Evolutionary conservation across 2,113 vertebrate genomes (phyloP).

Genomic region (Bettongia penicillata): DNA sequence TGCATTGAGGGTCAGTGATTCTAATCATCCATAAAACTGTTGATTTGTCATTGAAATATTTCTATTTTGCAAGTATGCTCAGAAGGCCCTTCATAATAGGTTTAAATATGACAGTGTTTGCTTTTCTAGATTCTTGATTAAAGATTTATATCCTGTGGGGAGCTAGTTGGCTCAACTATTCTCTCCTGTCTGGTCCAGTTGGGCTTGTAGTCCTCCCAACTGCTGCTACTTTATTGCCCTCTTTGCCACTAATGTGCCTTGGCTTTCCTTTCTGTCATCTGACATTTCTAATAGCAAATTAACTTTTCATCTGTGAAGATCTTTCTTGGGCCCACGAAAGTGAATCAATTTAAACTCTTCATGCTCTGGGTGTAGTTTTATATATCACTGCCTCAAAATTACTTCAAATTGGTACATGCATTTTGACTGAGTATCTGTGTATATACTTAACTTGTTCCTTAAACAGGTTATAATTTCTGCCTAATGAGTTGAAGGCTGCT

Average conservation of each 20-base stretch:
- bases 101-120: not conserved
- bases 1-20: not conserved
- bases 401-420: not conserved
- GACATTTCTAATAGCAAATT: not conserved
- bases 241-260: not conserved
- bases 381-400: slow-evolving; percentile 4
- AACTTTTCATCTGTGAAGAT: not conserved
- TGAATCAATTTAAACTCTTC: not conserved
- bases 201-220: not conserved
- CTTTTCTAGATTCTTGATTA: not conserved
- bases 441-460: not conserved
- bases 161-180: not conserved
- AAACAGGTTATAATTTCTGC: not conserved
- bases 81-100: not conserved
- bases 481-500: not conserved
- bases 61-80: not conserved
- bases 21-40: not conserved
- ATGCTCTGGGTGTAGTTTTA: not conserved
- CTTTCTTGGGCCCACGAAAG: not conserved
- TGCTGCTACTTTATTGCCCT: not conserved
- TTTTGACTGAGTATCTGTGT: not conserved
- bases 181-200: not conserved
- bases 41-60: not conserved
- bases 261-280: not conserved
- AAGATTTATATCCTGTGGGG: not conserved